phyloP scores from a whole-genome alignment of 2,797 vertebrate genomes.

The Neosilurus hyrtlii region DNA sequence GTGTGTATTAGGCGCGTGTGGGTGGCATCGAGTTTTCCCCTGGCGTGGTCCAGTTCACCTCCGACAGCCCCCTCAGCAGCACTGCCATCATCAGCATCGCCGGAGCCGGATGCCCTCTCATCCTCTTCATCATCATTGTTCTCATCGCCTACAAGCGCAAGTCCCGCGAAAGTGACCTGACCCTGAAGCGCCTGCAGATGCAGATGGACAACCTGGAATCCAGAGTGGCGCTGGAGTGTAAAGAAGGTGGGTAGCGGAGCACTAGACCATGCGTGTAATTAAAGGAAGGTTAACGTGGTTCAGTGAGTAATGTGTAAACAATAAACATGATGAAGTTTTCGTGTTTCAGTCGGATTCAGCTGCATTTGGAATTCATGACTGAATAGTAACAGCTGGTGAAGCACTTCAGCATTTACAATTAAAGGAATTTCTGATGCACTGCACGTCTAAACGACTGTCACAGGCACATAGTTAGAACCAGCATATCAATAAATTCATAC shows the following conservation, averaged over 20 bases:
- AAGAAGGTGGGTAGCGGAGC: constrained; percentile 81
- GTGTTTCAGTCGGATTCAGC: background rate
- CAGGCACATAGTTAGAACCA: background rate
- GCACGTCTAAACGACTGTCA: background rate
- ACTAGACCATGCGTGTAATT: background rate
- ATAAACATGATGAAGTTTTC: background rate
- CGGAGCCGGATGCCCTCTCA: constrained; percentile 89
- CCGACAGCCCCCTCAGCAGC: constrained; percentile 93
- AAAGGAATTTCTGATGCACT: background rate
- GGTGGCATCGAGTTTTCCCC: constrained; percentile 96
- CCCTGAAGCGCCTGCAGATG: constrained; percentile 96
- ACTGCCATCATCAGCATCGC: constrained; percentile 94
- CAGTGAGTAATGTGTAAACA: constrained; percentile 20
- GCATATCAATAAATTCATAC: background rate
- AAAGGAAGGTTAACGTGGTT: constrained; percentile 7
- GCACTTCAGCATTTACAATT: background rate
- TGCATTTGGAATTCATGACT: background rate
- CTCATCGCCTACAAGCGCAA: constrained; percentile 98
- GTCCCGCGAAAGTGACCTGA: constrained; percentile 94
- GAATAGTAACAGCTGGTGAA: background rate
- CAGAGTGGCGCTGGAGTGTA: constrained; percentile 96
- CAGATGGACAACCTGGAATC: constrained; percentile 99
- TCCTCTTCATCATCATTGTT: constrained; percentile 94
- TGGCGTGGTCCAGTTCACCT: constrained; percentile 92
- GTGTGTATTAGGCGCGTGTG: constrained; percentile 81